Evolutionary conservation across 1,140 invertebrate genomes (phyloP).

Genomic region (Thrips palmi): DNA sequence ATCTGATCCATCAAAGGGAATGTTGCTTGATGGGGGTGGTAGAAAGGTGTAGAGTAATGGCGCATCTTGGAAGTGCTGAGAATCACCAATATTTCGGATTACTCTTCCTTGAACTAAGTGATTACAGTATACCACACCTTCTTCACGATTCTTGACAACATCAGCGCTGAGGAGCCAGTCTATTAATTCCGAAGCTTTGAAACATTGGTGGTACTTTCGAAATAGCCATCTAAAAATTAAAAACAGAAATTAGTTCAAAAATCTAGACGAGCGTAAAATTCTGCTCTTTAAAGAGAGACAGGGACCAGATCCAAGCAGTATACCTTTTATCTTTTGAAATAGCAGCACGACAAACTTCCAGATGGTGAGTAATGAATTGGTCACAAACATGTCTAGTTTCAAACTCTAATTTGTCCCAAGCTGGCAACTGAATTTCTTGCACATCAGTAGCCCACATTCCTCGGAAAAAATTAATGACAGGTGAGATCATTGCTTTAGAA

Average conservation of each 20-base stretch:
- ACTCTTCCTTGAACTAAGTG: conserved; percentile 66
- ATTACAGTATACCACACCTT: conserved; percentile 65
- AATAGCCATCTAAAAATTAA: conserved; percentile 39
- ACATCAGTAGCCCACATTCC: conserved; percentile 18
- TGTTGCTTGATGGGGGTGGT: too few relatives aligned
- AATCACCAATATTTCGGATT: conserved; percentile 59
- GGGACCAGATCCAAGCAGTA: conserved; percentile 10
- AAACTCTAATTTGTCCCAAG: conserved; percentile 48
- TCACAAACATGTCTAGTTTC: conserved; percentile 71
- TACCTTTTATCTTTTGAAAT: conserved; percentile 56
- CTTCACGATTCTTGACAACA: conserved; percentile 47
- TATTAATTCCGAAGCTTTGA: conserved; percentile 65
- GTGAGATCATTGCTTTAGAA: conserved; percentile 47
- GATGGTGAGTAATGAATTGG: conserved; percentile 71
- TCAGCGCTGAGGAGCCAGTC: conserved; percentile 71
- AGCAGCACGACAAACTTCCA: conserved; percentile 56
- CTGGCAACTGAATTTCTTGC: conserved; percentile 45
- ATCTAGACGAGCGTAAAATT: not conserved
- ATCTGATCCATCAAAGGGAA: too few relatives aligned
- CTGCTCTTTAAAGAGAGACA: not conserved
- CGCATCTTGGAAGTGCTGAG: conserved; percentile 46
- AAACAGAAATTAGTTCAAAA: not conserved
- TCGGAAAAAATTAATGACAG: conserved; percentile 24
- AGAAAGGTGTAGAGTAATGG: conserved; percentile 10
- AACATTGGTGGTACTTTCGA: conserved; percentile 54